A percentile compares a stretch with the other conserved stretches of the same genome.
phyloP scores from a whole-genome alignment of 2,113 vertebrate genomes.

The Anseranas semipalmata region DNA sequence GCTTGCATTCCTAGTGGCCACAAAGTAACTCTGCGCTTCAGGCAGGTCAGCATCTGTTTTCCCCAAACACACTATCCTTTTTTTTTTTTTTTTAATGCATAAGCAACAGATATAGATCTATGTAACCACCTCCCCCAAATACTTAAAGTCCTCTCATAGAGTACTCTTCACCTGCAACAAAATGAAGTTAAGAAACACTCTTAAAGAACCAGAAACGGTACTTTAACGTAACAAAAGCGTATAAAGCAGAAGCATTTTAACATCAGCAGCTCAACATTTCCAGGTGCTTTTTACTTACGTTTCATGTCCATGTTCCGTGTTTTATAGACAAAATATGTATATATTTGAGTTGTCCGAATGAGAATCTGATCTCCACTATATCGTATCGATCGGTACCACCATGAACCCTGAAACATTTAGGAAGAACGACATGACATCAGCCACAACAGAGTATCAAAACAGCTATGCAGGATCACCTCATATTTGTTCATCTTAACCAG shows the following conservation, averaged over 20 bases:
- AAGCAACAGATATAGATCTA: background rate
- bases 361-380: constrained; percentile 99
- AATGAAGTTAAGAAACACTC: background rate
- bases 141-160: background rate
- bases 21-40: background rate
- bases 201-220: background rate
- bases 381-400: constrained; percentile 98
- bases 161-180: background rate
- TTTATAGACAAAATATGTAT: constrained; percentile 98
- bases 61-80: rapidly evolving
- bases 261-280: background rate
- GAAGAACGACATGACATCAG: background rate
- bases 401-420: constrained; percentile 86
- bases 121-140: background rate
- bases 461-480: background rate
- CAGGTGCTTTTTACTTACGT: constrained; percentile 81
- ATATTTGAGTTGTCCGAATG: constrained; percentile 97
- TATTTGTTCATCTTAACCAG: background rate
- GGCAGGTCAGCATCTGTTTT: background rate
- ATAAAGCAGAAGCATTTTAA: background rate
- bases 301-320: constrained; percentile 99
- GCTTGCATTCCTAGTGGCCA: background rate
- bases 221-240: background rate
- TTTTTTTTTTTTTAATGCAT: background rate
- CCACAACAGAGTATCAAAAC: background rate